These are phyloP conservation scores for Copidosoma floridanum DNA, from an alignment of 1,140 invertebrate species.

Conservation along the genomic window DNA sequence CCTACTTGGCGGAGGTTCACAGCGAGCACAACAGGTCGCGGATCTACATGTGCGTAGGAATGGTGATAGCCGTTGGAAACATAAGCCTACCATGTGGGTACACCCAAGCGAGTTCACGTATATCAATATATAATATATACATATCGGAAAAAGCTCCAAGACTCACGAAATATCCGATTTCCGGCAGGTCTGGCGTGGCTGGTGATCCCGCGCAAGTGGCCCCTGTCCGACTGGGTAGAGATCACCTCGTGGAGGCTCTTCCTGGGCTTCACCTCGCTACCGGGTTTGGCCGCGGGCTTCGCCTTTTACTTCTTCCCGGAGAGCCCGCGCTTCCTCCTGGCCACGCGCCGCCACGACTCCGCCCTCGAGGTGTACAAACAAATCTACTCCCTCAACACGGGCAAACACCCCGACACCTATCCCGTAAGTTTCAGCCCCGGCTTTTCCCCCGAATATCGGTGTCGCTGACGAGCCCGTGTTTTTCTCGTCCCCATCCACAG, in stretches of 20 bases:
- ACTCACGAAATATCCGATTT: neutral
- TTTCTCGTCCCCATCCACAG: slow-evolving; percentile 25
- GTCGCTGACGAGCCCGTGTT: neutral
- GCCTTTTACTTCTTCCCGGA: slow-evolving; percentile 66
- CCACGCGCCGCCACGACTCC: slow-evolving; percentile 57
- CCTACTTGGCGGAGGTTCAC: slow-evolving; percentile 72
- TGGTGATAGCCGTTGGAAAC: slow-evolving; percentile 55
- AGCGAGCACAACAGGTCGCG: slow-evolving; percentile 63
- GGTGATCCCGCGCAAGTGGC: slow-evolving; percentile 62
- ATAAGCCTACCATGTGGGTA: slow-evolving; percentile 48
- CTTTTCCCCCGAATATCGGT: slow-evolving; percentile 8
- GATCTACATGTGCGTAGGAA: slow-evolving; percentile 65
- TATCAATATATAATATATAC: no score
- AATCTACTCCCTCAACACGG: slow-evolving; percentile 60
- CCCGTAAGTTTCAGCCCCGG: slow-evolving; percentile 40
- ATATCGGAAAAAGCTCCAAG: no score
- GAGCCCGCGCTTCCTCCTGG: slow-evolving; percentile 69
- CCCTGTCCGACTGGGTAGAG: slow-evolving; percentile 38
- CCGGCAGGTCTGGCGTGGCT: slow-evolving; percentile 66
- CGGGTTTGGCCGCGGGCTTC: slow-evolving; percentile 61
- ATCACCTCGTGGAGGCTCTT: slow-evolving; percentile 68
- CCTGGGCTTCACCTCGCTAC: slow-evolving; percentile 63
- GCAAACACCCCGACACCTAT: slow-evolving; percentile 48
- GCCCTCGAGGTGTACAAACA: slow-evolving; percentile 58
- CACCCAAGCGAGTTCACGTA: no score